Base-by-base conservation (phyloP, 2,113 vertebrate species). In the Triplophysa rosa region DNA sequence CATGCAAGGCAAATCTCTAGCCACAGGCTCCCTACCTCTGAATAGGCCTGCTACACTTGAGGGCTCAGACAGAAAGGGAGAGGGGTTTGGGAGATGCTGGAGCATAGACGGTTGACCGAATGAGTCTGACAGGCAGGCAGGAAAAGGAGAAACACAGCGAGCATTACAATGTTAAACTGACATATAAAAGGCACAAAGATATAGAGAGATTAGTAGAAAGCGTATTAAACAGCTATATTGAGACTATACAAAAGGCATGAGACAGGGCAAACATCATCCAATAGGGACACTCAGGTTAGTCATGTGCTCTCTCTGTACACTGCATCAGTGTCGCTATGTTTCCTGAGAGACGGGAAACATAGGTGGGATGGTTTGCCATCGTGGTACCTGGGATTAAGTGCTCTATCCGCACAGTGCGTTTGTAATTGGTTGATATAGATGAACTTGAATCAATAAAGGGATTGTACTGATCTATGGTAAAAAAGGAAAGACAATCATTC, bases 1-100 rank as follows among this genome's bases (percentile, higher is more conserved):
- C 45, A 62, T 14, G 77, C 63, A 66, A 76, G 83, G 82, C 87
- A 80, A 45, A 62, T 47, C 78, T 61, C 66, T 67, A 74, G 62
- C 61, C 56, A 78, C 58, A 69, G 19, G 81, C 85, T 66, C 93
- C 92, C 92, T 95, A 96, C 93, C 93, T 96, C 93, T 93, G 90
- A 96, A 96, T 91, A 97, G 94, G 93, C 93, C 93, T 92, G 95
- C 93, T 95, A 96, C 92, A 90, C 93, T 81, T 94, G 94, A 93
- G 92, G 94, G 90, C 88, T 96, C 95, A 89, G 90, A 89, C 90
- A 90, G 89, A 90, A 91, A 95, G 89, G 95, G 91, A 89, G 94
- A 92, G 93, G 94, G 92, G 58, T 93, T 95, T 93, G 93, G 89
- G 89, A 94, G 95, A 79, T 92, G 92, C 89, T 93, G 91, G 78